A percentile compares a stretch with the other conserved stretches of the same genome.
Conservation (phyloP, 1,140 invertebrate genomes). For the Platyura marginata region DNA sequence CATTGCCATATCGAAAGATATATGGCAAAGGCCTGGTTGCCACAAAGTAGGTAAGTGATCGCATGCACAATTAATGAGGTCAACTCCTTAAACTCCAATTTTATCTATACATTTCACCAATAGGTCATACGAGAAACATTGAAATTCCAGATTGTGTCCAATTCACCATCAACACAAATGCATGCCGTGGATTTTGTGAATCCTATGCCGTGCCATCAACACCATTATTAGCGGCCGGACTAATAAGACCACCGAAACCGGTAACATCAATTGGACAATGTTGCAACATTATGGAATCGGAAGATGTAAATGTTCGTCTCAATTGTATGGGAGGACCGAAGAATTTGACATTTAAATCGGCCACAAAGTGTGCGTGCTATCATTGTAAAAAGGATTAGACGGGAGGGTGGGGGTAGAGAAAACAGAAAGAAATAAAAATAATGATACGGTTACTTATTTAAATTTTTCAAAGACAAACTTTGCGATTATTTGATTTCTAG, state of each 20-base stretch:
- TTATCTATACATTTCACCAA: neutral
- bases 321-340: slow-evolving; percentile 56
- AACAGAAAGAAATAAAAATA: too few relatives aligned
- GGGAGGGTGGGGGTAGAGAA: too few relatives aligned
- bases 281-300: slow-evolving; percentile 74
- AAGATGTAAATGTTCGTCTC: slow-evolving; percentile 45
- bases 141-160: slow-evolving; percentile 66
- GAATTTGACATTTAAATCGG: slow-evolving; percentile 65
- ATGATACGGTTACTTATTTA: neutral
- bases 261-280: slow-evolving; percentile 75
- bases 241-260: slow-evolving; percentile 27
- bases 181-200: slow-evolving; percentile 69
- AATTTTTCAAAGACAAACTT: neutral
- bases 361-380: slow-evolving; percentile 62
- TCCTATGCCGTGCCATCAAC: slow-evolving; percentile 54
- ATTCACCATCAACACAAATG: slow-evolving; percentile 70
- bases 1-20: slow-evolving; percentile 10
- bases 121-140: slow-evolving; percentile 55
- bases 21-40: slow-evolving; percentile 37
- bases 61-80: neutral
- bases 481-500: too few relatives aligned
- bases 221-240: slow-evolving; percentile 39
- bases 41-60: slow-evolving; percentile 36
- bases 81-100: neutral
- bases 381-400: slow-evolving; percentile 63